Percentiles rank a stretch among this genome's conserved stretches.
Evolutionary conservation across 2,888 invertebrate species (phyloP).

Genomic region (Plusia festucae): DNA sequence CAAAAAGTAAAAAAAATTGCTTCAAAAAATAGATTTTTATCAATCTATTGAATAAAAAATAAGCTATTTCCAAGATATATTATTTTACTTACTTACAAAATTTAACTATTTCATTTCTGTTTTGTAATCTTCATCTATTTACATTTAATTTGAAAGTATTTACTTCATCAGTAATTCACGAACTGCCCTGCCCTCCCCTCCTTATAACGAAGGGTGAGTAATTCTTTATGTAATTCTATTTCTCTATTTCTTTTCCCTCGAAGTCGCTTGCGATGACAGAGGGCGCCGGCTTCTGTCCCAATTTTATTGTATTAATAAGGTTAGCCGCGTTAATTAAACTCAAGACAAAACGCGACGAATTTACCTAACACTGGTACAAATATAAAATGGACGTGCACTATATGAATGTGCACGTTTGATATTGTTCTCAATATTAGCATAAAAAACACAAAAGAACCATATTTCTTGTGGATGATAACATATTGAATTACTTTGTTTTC

Average conservation of each 20-base stretch:
- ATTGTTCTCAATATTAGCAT: neutral
- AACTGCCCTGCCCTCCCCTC: slow-evolving; percentile 25
- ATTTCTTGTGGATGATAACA: no score
- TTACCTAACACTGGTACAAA: slow-evolving; percentile 46
- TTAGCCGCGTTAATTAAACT: slow-evolving; percentile 58
- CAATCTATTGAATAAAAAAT: no score
- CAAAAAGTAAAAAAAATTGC: no score
- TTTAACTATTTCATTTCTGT: no score
- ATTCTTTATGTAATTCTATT: slow-evolving; percentile 41
- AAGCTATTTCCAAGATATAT: no score
- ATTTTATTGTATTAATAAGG: slow-evolving; percentile 60
- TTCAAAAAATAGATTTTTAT: no score
- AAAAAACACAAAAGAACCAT: no score
- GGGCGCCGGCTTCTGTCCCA: slow-evolving; percentile 35
- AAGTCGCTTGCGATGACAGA: slow-evolving; percentile 31
- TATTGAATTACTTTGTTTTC: no score
- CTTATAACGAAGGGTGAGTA: slow-evolving; percentile 3
- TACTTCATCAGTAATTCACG: slow-evolving; percentile 34
- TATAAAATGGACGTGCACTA: slow-evolving; percentile 10
- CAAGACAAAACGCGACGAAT: slow-evolving; percentile 53
- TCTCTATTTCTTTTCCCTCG: slow-evolving; percentile 28
- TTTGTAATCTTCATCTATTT: no score
- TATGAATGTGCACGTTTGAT: slow-evolving; percentile 21
- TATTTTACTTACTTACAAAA: no score
- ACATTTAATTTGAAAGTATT: slow-evolving; percentile 13